These are phyloP conservation scores for Oceanites oceanicus DNA, from an alignment of 2,113 vertebrate genomes.

Conservation along the genomic window DNA sequence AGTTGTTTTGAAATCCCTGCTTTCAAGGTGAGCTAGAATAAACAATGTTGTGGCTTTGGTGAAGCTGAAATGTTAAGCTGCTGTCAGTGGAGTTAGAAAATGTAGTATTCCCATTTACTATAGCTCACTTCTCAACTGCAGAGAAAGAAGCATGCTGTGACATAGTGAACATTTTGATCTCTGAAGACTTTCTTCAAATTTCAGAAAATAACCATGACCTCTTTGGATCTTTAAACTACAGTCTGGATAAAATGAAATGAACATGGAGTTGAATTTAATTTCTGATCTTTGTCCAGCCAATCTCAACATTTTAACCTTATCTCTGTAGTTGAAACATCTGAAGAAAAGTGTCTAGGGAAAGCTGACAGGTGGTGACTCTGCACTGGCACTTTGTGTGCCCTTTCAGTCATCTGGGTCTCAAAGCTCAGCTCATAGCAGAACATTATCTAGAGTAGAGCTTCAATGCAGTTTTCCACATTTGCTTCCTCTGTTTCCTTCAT, in stretches of 20 bases:
- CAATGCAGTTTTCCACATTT: neutral
- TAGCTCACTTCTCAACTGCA: slow-evolving; percentile 23
- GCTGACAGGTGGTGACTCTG: slow-evolving; percentile 22
- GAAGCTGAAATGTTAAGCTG: neutral
- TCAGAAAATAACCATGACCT: slow-evolving; percentile 36
- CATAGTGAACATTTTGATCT: slow-evolving; percentile 51
- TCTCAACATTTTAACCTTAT: slow-evolving; percentile 62
- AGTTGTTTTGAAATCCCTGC: neutral
- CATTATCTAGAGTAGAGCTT: neutral
- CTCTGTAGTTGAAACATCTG: slow-evolving; percentile 46
- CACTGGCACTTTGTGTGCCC: neutral
- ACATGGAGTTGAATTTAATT: slow-evolving; percentile 46
- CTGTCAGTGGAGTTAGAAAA: neutral
- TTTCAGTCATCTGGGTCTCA: slow-evolving; percentile 26
- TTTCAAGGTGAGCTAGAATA: neutral
- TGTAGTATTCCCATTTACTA: neutral
- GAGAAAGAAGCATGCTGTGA: slow-evolving; percentile 15
- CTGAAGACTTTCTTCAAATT: slow-evolving; percentile 38
- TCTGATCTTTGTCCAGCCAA: slow-evolving; percentile 50
- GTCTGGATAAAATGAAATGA: slow-evolving; percentile 49
- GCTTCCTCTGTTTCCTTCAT: neutral
- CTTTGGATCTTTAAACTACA: slow-evolving; percentile 38
- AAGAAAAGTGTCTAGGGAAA: slow-evolving; percentile 45
- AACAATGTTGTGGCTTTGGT: neutral
- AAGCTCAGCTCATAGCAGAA: neutral